phyloP scores from a whole-genome alignment of 2,797 vertebrate species.

The Antrozous pallidus region DNA sequence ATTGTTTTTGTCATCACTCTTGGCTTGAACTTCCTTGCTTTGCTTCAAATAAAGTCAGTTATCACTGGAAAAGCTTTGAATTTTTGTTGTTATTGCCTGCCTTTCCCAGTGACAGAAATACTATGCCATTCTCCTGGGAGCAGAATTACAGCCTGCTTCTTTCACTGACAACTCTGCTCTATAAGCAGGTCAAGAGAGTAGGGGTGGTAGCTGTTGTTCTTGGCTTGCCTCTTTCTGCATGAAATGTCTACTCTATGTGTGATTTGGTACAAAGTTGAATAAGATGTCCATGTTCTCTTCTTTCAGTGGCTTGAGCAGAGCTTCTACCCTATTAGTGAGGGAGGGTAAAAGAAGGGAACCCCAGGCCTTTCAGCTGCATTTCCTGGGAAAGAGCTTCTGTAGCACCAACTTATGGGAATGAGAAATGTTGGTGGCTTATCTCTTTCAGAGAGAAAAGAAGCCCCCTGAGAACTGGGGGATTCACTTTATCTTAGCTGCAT shows the following conservation, averaged over 20 bases:
- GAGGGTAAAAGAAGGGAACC: background rate
- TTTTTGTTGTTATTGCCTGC: background rate
- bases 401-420: background rate
- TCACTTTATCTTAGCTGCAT: background rate
- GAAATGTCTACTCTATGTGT: background rate
- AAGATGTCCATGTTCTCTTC: background rate
- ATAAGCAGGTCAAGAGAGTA: background rate
- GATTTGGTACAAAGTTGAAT: background rate
- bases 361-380: background rate
- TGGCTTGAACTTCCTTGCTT: background rate
- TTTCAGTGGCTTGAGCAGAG: background rate
- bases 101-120: background rate
- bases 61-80: background rate
- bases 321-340: background rate
- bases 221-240: background rate
- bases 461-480: background rate
- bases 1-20: background rate
- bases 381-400: background rate
- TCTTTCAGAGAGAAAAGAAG: background rate
- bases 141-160: background rate
- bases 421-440: background rate
- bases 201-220: background rate
- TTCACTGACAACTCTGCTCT: background rate
- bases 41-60: background rate
- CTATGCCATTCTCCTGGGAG: background rate